phyloP scores from a whole-genome alignment of 2,888 invertebrate species.

The Drosophila infuscata region DNA sequence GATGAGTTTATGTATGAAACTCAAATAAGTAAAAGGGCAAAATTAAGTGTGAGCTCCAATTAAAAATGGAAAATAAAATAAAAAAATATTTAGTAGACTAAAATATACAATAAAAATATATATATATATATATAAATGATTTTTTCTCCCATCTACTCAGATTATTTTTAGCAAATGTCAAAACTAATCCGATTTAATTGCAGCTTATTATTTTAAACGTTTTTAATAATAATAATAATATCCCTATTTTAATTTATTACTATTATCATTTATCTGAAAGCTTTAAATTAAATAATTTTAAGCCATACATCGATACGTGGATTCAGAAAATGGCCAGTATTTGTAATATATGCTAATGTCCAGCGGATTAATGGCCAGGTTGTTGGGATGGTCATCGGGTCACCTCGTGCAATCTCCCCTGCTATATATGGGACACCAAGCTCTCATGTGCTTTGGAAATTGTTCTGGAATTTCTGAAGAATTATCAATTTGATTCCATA shows the following conservation, averaged over 20 bases:
- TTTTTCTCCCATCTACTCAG: too few relatives aligned
- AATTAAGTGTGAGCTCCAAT: too few relatives aligned
- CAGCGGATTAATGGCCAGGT: not conserved
- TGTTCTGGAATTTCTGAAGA: not conserved
- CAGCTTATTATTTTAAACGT: not conserved
- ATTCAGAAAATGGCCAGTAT: not conserved
- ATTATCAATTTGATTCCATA: not conserved
- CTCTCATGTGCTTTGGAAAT: not conserved
- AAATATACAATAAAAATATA: not conserved
- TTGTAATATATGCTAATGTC: not conserved
- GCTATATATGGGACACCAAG: too few relatives aligned
- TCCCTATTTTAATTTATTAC: not conserved
- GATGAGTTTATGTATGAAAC: not conserved
- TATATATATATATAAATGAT: not conserved
- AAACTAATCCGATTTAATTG: not conserved
- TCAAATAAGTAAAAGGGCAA: too few relatives aligned
- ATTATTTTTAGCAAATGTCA: not conserved
- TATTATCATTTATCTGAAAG: not conserved
- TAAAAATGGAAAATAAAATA: not conserved
- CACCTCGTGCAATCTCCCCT: not conserved
- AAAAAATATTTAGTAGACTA: not conserved
- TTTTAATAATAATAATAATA: not conserved
- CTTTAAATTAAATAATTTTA: too few relatives aligned
- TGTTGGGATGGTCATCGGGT: not conserved
- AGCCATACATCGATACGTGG: too few relatives aligned